phyloP scores from a whole-genome alignment of 2,888 invertebrate species.

The Caenorhabditis afra region DNA sequence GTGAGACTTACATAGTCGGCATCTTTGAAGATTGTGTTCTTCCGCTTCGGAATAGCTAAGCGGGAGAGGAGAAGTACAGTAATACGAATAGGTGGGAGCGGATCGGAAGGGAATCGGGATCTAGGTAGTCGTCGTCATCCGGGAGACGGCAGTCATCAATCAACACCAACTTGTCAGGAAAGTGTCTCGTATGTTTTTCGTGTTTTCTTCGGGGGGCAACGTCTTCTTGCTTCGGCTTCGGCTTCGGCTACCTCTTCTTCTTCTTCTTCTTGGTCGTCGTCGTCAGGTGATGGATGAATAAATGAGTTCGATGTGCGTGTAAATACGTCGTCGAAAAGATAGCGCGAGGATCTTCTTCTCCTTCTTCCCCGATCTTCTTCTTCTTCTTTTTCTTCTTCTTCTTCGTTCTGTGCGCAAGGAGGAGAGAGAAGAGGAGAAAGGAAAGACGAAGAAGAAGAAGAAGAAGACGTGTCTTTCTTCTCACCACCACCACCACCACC shows the following conservation, averaged over 20 bases:
- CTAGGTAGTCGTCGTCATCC: constrained; percentile 40
- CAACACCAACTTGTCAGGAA: constrained; percentile 35
- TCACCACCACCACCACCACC: constrained; percentile 45
- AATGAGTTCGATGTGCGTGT: constrained; percentile 55
- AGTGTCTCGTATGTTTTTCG: constrained; percentile 30
- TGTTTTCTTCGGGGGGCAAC: constrained; percentile 12
- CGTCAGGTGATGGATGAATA: constrained; percentile 56
- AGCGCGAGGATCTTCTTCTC: neutral
- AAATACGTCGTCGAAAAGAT: constrained; percentile 13
- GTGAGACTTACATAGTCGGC: constrained; percentile 62
- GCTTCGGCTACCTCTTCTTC: no score
- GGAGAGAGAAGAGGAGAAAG: constrained; percentile 3
- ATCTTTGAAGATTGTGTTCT: constrained; percentile 26
- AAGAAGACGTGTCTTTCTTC: constrained; percentile 51
- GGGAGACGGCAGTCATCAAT: constrained; percentile 45
- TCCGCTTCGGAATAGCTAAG: neutral
- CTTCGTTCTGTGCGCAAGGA: constrained; percentile 10
- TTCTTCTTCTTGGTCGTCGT: constrained; percentile 9
- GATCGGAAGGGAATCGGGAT: no score
- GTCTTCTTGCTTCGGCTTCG: neutral
- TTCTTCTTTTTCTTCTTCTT: neutral
- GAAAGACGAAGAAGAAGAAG: constrained; percentile 35
- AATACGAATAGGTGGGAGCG: neutral
- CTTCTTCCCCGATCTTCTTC: neutral
- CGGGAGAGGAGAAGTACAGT: constrained; percentile 14